Conservation (phyloP, 2,888 invertebrate species). For the Caradrina kadenii region DNA sequence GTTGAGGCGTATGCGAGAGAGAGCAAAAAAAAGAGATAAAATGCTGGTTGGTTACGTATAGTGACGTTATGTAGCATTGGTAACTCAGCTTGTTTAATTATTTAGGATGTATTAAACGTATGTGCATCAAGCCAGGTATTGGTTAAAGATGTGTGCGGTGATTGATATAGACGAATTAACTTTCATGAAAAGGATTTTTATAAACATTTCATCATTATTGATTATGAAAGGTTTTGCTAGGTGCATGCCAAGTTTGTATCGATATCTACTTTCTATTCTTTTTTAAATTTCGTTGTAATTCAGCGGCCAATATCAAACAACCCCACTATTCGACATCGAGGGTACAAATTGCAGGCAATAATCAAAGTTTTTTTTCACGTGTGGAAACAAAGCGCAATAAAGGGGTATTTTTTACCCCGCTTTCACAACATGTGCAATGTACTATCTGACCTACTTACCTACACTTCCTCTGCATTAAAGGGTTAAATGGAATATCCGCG, state of each 20-base stretch:
- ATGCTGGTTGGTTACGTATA: conserved; percentile 74
- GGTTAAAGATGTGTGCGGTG: neutral
- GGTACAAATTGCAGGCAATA: conserved; percentile 90
- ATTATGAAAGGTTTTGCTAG: neutral
- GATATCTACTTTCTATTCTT: neutral
- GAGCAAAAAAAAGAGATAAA: conserved; percentile 83
- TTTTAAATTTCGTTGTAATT: neutral
- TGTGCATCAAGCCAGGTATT: neutral
- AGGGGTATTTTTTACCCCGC: conserved; percentile 86
- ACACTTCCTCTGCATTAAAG: conserved; percentile 88
- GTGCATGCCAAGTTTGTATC: neutral
- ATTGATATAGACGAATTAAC: neutral
- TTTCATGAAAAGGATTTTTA: too few species aligned
- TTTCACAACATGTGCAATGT: conserved; percentile 90
- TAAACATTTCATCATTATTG: neutral
- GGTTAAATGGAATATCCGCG: conserved; percentile 87
- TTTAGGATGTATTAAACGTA: neutral
- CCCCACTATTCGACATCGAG: conserved; percentile 70
- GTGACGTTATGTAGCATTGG: conserved; percentile 67
- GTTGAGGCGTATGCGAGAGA: conserved; percentile 84
- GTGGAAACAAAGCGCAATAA: conserved; percentile 86
- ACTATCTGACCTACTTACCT: conserved; percentile 88
- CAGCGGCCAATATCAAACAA: conserved; percentile 69
- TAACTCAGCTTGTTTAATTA: conserved; percentile 1
- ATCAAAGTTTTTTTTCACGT: conserved; percentile 83